These are phyloP conservation scores for Ceramica pisi DNA, from an alignment of 2,888 invertebrate genomes.

Conservation along the genomic window DNA sequence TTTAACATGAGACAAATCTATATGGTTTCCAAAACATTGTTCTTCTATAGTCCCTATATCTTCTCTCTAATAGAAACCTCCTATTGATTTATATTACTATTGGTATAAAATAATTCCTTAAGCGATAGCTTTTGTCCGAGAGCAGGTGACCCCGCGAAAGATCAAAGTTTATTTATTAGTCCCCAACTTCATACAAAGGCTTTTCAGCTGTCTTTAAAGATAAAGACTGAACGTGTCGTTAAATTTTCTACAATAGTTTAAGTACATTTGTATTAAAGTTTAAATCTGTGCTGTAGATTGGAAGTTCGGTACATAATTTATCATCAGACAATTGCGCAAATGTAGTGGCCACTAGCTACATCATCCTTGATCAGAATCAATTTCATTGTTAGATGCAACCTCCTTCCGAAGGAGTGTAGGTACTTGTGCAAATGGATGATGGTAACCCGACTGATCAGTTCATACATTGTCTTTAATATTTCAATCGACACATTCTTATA, in stretches of 20 bases:
- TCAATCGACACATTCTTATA: background rate
- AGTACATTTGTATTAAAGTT: conserved; percentile 28
- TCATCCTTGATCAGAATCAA: conserved; percentile 46
- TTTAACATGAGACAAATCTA: background rate
- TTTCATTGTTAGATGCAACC: conserved; percentile 45
- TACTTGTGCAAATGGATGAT: conserved; percentile 14
- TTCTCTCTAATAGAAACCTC: background rate
- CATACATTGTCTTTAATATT: conserved; percentile 1
- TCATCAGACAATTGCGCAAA: conserved; percentile 39
- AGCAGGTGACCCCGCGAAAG: conserved; percentile 49
- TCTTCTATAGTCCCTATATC: background rate
- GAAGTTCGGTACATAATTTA: conserved; percentile 35
- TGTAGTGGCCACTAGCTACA: conserved; percentile 39
- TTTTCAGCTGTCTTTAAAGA: conserved; percentile 56
- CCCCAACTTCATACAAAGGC: conserved; percentile 58
- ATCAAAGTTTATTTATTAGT: conserved; percentile 61
- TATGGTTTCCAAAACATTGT: background rate
- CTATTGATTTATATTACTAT: conserved; percentile 44
- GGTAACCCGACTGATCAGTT: conserved; percentile 2
- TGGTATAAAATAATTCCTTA: conserved; percentile 45
- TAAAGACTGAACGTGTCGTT: conserved; percentile 52
- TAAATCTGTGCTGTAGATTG: conserved; percentile 29
- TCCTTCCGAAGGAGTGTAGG: conserved; percentile 17
- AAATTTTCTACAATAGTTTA: conserved; percentile 26
- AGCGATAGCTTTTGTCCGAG: conserved; percentile 38